A percentile compares a stretch with the other conserved stretches of the same genome.
phyloP scores from a whole-genome alignment of 2,113 vertebrate genomes.

The Thamnophis sirtalis region DNA sequence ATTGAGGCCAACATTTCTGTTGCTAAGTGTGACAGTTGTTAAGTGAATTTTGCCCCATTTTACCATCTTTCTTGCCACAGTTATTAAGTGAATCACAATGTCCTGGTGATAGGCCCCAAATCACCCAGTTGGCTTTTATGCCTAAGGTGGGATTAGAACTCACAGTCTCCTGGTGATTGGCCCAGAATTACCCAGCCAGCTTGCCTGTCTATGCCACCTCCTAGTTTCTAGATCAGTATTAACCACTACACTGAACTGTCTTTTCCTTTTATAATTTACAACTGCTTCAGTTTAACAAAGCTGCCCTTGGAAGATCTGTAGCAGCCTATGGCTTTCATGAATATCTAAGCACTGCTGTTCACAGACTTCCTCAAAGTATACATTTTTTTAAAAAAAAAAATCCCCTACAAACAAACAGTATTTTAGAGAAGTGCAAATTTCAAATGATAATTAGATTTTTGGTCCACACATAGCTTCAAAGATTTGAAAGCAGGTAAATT shows the following conservation, averaged over 20 bases:
- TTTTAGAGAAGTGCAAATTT: background rate
- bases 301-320: background rate
- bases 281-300: background rate
- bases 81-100: too few species aligned
- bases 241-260: background rate
- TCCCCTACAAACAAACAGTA: background rate
- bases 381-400: background rate
- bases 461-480: background rate
- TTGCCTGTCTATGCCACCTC: background rate
- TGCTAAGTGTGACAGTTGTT: too few species aligned
- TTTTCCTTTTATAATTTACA: background rate
- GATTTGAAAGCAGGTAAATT: background rate
- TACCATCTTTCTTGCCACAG: too few species aligned
- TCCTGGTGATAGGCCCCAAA: too few species aligned
- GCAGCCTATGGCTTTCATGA: background rate
- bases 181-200: background rate
- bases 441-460: background rate
- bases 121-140: too few species aligned
- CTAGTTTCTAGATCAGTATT: background rate
- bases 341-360: background rate
- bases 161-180: background rate
- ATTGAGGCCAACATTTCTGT: too few species aligned
- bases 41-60: too few species aligned
- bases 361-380: background rate
- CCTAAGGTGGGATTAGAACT: background rate